phyloP scores from a whole-genome alignment of 2,113 vertebrate genomes.

The Heloderma charlesbogerti region DNA sequence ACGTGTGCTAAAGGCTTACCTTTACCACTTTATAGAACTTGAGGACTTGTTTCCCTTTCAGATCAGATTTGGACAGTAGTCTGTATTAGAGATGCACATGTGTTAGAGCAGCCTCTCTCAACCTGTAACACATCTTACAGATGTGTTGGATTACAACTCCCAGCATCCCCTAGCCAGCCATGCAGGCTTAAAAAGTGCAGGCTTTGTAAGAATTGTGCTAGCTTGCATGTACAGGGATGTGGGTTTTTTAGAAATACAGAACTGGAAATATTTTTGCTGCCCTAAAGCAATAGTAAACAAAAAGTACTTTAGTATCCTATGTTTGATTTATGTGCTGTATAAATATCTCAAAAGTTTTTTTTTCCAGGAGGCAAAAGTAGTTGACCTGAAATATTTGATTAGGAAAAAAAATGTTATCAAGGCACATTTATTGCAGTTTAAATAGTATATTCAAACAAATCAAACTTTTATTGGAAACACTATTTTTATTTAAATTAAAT shows the following conservation, averaged over 20 bases:
- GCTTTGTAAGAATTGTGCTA: neutral
- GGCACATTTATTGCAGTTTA: neutral
- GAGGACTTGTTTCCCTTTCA: neutral
- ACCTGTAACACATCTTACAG: too few relatives aligned
- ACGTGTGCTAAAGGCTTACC: neutral
- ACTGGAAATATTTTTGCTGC: neutral
- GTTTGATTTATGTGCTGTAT: neutral
- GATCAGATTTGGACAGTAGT: neutral
- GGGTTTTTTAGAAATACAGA: neutral
- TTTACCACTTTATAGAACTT: neutral
- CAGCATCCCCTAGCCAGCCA: too few relatives aligned
- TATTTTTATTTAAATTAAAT: slow-evolving; percentile 1
- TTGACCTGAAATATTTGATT: neutral
- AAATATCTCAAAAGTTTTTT: neutral
- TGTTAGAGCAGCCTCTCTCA: neutral
- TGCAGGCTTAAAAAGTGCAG: neutral
- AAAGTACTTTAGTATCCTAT: neutral
- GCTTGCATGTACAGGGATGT: neutral
- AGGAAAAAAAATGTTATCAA: neutral
- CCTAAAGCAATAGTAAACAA: neutral
- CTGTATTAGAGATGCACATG: neutral
- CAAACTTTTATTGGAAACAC: neutral
- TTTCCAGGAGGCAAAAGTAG: neutral
- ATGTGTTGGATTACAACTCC: too few relatives aligned
- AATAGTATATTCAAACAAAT: neutral